Evolutionary conservation across 92 coral and sea anemone species (phyloP), one percentile per base, ranked within the genome.

Genomic region (Pocillopora grandis): DNA sequence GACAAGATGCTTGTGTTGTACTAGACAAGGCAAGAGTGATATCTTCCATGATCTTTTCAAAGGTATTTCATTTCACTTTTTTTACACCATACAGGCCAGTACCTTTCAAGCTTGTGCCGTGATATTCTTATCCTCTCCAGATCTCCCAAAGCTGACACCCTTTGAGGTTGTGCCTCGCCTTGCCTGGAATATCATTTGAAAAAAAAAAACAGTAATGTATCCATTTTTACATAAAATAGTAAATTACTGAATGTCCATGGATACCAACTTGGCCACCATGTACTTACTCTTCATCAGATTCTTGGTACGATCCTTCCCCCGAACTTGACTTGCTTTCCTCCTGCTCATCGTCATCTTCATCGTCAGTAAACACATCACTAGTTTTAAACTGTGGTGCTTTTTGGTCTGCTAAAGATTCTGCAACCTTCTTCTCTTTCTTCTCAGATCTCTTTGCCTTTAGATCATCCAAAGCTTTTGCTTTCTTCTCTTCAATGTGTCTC

Each of bases 81-180:
- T 21, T 72, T 10, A 57, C 27, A 19, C 35, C n/a, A 19, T 56
- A 58, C 33, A 12, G 1, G 9, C 5, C 0, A 42, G 12, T 86
- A 97, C 99, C 90, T 97, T 83, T 97, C 99, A 84, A 97, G 84
- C 79, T 94, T 97, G 82, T 97, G 98, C 62, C 99, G 89, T 35
- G 99, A 97, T 23, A 97, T 83, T 89, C 99, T 77, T 33, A 94
- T 81, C 86, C 90, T 92, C 77, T 97, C 99, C 11, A 97, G 89
- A 36, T 97, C 99, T 71, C 89, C 93, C 42, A 92, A 90, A 21
- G 88, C 19, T 23, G 90, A 76, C 18, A 97, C 89, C 82, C 71
- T 84, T 11, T 85, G 90, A 15, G 95, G 94, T 36, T 84, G 87
- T 33, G 90, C 94, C 10, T 86, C 92, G 33, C 86, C 86, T 83